Base-by-base conservation (phyloP, 2,888 invertebrate species). In the Cantharis lateralis region DNA sequence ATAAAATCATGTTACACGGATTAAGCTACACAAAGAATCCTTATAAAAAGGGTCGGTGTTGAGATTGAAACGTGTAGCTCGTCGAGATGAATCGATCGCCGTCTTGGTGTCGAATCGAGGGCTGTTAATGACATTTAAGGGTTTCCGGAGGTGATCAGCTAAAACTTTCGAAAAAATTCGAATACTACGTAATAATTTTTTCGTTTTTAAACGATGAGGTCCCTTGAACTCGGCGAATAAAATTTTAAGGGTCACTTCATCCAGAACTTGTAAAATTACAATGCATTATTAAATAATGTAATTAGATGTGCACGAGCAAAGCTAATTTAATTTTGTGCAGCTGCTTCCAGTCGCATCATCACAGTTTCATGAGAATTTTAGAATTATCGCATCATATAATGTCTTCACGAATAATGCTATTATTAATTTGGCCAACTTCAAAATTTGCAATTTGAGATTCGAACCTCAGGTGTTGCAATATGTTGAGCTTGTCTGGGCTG, bases 41-140 rank as follows among this genome's bases (percentile, higher is more conserved):
- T 20, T 61, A 66, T 72, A 72, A 72, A 71, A 71, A 71, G 72
- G 71, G 26, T 64, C 72, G 15, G 66, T 32, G 28, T 72, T n/a
- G 66, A 72, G 71, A 72, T 72, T 66, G 72, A 48, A 15, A 32
- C 20, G 32, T 63, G 66, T 66, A 71, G 71, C 61, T 71, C 26
- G 71, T 62, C 71, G 71, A 63, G 70, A 70, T 70, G 26, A 71
- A 72, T 18, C 72, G 28, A 48, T 64, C 66, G 15, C 48, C 32
- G 66, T 64, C 48, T 66, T 72, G 72, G 48, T 72, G 28, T 32
- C 15, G 66, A 66, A 18, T 72, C 32, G 66, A 72, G 66, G 66
- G 48, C 66, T 72, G 72, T 32, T 61, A 64, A 71, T 62, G 64
- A 48, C 61, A 66, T 64, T 72, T 48, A 48, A 63, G 26, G 66